Evolutionary conservation across 2,888 invertebrate species (phyloP).

Genomic region (Syrista parreyssii): DNA sequence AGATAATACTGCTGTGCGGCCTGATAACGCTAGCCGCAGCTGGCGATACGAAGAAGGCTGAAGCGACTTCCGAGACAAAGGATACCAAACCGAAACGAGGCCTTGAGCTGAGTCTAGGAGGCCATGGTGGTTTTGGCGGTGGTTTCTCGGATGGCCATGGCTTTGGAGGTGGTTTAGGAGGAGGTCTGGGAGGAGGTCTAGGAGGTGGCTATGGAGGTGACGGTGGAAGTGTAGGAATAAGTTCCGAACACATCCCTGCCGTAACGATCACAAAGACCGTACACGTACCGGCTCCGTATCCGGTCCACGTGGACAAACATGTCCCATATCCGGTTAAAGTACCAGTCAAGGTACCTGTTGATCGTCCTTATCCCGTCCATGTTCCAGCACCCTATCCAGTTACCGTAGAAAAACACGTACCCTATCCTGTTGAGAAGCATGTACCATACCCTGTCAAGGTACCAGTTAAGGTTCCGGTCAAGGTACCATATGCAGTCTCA

Average conservation of each 20-base stretch:
- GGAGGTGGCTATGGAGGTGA: slow-evolving; percentile 24
- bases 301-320: slow-evolving; percentile 56
- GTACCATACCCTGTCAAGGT: slow-evolving; percentile 55
- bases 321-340: slow-evolving; percentile 55
- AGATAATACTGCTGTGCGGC: slow-evolving; percentile 53
- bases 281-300: slow-evolving; percentile 57
- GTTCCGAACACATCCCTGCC: slow-evolving; percentile 48
- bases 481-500: slow-evolving; percentile 55
- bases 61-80: slow-evolving; percentile 17
- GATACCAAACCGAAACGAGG: slow-evolving; percentile 55
- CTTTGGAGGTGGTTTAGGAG: slow-evolving; percentile 34
- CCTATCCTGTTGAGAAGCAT: slow-evolving; percentile 12
- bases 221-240: slow-evolving; percentile 27
- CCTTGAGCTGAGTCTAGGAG: slow-evolving; percentile 50
- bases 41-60: slow-evolving; percentile 36
- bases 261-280: slow-evolving; percentile 60
- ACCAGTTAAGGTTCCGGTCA: slow-evolving; percentile 52
- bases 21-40: slow-evolving; percentile 49
- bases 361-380: slow-evolving; percentile 46
- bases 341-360: slow-evolving; percentile 31
- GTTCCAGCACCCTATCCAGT: slow-evolving; percentile 20
- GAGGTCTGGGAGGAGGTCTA: slow-evolving; percentile 17
- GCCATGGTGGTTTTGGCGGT: slow-evolving; percentile 36
- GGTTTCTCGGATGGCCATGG: slow-evolving; percentile 27
- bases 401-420: slow-evolving; percentile 14